phyloP scores from a whole-genome alignment of 30 jellyfish, hydroid and myxozoan genomes.

The Turritopsis rubra region DNA sequence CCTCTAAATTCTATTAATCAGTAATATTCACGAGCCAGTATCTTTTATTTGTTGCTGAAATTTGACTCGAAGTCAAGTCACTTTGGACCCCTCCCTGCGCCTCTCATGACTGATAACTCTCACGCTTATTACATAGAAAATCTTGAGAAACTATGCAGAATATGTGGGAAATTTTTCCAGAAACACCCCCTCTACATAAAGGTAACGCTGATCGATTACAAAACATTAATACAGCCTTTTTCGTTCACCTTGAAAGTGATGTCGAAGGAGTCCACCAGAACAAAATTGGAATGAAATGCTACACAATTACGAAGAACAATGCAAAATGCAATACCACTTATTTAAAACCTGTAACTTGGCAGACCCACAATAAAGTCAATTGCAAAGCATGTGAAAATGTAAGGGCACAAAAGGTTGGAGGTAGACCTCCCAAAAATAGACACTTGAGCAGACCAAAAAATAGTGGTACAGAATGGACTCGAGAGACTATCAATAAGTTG shows the following conservation, averaged over 20 bases:
- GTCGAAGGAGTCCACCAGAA: background rate
- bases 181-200: too few relatives aligned
- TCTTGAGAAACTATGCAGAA: too few relatives aligned
- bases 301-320: background rate
- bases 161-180: too few relatives aligned
- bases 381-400: background rate
- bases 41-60: too few relatives aligned
- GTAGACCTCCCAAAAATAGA: background rate
- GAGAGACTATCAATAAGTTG: background rate
- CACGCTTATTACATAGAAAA: too few relatives aligned
- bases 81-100: too few relatives aligned
- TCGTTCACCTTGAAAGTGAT: background rate
- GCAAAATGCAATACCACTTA: background rate
- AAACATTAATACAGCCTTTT: background rate
- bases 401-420: background rate
- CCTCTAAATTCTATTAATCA: too few relatives aligned
- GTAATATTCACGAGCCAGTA: too few relatives aligned
- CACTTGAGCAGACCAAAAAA: background rate
- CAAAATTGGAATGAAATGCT: background rate
- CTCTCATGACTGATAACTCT: too few relatives aligned
- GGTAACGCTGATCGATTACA: background rate
- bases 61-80: too few relatives aligned
- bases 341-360: background rate
- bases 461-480: background rate
- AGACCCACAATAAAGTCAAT: background rate